Base-by-base conservation (phyloP, 2,113 vertebrate genomes). In the Pseudorhombus dupliciocellatus region DNA sequence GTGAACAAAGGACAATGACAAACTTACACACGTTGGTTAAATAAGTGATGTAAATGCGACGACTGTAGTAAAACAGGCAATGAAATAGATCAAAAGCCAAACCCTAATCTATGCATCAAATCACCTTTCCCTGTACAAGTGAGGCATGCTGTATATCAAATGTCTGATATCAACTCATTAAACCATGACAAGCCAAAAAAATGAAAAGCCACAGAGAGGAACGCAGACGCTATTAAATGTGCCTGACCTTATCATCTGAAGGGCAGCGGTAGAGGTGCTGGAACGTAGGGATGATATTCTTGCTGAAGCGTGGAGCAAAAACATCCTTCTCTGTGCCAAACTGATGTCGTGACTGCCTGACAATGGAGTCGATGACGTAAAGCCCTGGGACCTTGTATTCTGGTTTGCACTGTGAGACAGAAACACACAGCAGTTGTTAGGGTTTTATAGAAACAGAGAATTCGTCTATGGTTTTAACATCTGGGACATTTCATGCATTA, bases 351-450 rank as follows among this genome's bases (percentile, higher is more conserved):
- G 98, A 99, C 87, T 99, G 98, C 68, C 98, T 95, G 75, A 99
- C 97, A 66, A 99, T 99, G 12, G 97, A 99, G 90, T 99, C 98
- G 85, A 99, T 95, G 73, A 99, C 98, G 72, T 99, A 99, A 52
- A 99, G 93, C 58, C 98, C 98, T 3, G 97, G 97, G 54, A 99
- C 98, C 88, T 99, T 99, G 92, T 99, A 99, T 91, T 99, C 98
- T 60, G 97, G 96, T 87, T 99, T 99, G 92, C 98, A 99, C 98
- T 99, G 75, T 28, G 2, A 48, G 40, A 54, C 31, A 73, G 46
- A 71, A 53, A 71, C 5, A 54, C 2, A 69, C 2, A 21, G 7
- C 4, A 12, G 7, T 5, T 22, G 50, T 70, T 31, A 31, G 7
- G 14, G 7, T 50, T 26, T 37, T 28, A 53, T 12, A 46, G 25